Percentiles rank a stretch among this genome's conserved stretches.
These are phyloP conservation scores for Doris montereyensis DNA, from an alignment of 2,888 invertebrate genomes.

Conservation along the genomic window DNA sequence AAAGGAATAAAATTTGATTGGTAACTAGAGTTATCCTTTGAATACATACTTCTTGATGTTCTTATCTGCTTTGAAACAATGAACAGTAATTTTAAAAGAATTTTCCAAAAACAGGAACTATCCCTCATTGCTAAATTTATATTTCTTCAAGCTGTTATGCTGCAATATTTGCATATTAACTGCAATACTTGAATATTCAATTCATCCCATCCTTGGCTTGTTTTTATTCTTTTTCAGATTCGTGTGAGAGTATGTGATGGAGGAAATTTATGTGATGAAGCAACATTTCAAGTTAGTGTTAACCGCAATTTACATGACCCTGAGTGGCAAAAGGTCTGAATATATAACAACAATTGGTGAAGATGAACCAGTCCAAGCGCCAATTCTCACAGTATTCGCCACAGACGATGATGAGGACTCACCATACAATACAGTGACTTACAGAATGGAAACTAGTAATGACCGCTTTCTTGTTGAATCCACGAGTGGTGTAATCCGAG, in stretches of 20 bases:
- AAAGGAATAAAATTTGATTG: too few species aligned
- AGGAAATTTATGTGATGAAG: constrained; percentile 15
- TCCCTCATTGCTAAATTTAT: too few species aligned
- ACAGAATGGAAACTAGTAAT: constrained; percentile 12
- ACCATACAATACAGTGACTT: constrained; percentile 32
- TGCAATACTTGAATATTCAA: too few species aligned
- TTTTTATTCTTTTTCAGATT: constrained; percentile 29
- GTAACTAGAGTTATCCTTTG: too few species aligned
- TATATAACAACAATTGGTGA: constrained; percentile 39
- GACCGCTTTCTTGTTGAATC: constrained; percentile 3
- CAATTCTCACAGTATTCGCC: constrained; percentile 24
- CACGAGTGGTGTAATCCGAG: constrained; percentile 23
- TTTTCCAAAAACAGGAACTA: too few species aligned
- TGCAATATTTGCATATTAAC: too few species aligned
- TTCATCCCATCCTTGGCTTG: too few species aligned
- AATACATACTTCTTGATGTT: too few species aligned
- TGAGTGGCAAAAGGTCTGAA: constrained; percentile 38
- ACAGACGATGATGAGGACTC: constrained; percentile 7
- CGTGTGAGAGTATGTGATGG: constrained; percentile 38
- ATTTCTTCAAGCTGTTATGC: too few species aligned
- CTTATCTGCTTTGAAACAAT: too few species aligned
- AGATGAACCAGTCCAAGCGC: background rate
- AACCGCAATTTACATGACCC: constrained; percentile 61
- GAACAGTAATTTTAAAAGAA: too few species aligned
- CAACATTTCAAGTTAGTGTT: constrained; percentile 47